A percentile compares a stretch with the other conserved stretches of the same genome.
These are phyloP conservation scores for Diabrotica undecimpunctata DNA, from an alignment of 1,140 invertebrate genomes.

Conservation along the genomic window DNA sequence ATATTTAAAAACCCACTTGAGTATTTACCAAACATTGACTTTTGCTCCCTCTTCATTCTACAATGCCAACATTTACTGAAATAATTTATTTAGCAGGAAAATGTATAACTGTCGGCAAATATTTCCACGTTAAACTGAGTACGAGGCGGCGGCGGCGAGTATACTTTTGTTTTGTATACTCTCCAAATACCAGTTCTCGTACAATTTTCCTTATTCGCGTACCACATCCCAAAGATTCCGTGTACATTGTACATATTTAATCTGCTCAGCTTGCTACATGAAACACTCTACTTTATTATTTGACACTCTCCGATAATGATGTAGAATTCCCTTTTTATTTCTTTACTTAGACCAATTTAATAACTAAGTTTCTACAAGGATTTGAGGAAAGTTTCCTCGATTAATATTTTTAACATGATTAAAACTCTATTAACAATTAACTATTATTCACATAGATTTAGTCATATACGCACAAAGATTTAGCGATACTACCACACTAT, in stretches of 20 bases:
- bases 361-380: no score
- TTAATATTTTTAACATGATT: no score
- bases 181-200: slow-evolving; percentile 42
- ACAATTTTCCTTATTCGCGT: slow-evolving; percentile 41
- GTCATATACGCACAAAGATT: no score
- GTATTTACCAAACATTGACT: slow-evolving; percentile 45
- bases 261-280: slow-evolving; percentile 26
- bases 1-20: slow-evolving; percentile 18
- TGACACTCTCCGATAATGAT: slow-evolving; percentile 32
- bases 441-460: no score
- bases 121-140: slow-evolving; percentile 45
- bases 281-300: slow-evolving; percentile 41
- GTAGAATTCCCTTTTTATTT: no score
- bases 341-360: no score
- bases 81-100: slow-evolving; percentile 50
- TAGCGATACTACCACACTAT: no score
- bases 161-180: slow-evolving; percentile 48
- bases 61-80: slow-evolving; percentile 47
- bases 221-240: slow-evolving; percentile 39
- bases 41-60: slow-evolving; percentile 43
- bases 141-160: slow-evolving; percentile 21
- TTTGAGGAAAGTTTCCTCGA: no score
- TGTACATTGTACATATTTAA: slow-evolving; percentile 45
- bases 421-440: no score
- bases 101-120: slow-evolving; percentile 50